A percentile compares a stretch with the other conserved stretches of the same genome.
Evolutionary conservation across 30 jellyfish, hydroid and myxozoan genomes (phyloP).

Genomic region (Mastigias papua): DNA sequence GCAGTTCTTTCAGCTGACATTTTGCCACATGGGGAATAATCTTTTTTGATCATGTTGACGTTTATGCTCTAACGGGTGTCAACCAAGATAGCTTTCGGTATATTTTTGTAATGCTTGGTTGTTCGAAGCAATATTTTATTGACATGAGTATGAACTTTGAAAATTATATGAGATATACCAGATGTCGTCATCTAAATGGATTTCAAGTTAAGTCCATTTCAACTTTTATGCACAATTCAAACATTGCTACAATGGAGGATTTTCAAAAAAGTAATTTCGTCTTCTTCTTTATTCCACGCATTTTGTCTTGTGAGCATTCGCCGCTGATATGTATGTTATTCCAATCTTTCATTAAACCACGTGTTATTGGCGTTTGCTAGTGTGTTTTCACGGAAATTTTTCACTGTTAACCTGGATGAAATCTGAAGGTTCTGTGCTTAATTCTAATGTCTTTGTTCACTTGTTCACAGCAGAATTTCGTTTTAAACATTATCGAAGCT

Average conservation of each 20-base stretch:
- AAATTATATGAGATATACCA: not conserved
- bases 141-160: not conserved
- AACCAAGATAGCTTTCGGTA: too few species aligned
- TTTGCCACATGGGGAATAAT: too few species aligned
- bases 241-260: not conserved
- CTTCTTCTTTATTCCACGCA: not conserved
- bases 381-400: too few species aligned
- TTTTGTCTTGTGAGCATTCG: not conserved
- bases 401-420: too few species aligned
- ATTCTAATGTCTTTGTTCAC: not conserved
- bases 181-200: constrained; percentile 10
- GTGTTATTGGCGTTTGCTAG: too few species aligned
- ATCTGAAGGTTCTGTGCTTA: too few species aligned
- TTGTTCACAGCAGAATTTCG: not conserved
- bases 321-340: not conserved
- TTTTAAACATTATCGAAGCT: not conserved
- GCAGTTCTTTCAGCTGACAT: too few species aligned
- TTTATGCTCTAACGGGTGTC: too few species aligned
- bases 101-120: not conserved
- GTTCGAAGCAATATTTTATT: not conserved
- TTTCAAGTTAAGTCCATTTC: not conserved
- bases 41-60: too few species aligned
- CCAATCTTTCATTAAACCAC: too few species aligned
- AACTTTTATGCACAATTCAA: not conserved
- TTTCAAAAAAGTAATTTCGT: not conserved